These are phyloP conservation scores for Sparidentex hasta DNA, from an alignment of 2,797 vertebrate species.

Conservation along the genomic window DNA sequence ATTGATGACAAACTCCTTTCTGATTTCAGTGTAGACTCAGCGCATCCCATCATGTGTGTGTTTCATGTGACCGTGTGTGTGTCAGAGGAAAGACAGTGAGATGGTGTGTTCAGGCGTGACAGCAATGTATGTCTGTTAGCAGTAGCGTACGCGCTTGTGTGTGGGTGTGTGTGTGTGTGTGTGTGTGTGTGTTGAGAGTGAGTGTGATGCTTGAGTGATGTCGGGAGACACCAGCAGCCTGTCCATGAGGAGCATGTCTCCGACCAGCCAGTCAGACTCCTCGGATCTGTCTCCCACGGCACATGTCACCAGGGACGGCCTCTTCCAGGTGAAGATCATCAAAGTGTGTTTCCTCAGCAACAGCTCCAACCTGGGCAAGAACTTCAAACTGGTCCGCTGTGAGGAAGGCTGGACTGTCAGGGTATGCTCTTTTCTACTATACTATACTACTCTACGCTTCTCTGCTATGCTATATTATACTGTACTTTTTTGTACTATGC, in stretches of 20 bases:
- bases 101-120: conserved; percentile 5
- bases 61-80: background rate
- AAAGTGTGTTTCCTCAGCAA: conserved; percentile 97
- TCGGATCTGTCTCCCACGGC: conserved; percentile 33
- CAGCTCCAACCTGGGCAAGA: conserved; percentile 92
- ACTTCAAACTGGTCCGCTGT: conserved; percentile 97
- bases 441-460: no score
- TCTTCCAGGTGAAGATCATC: conserved; percentile 88
- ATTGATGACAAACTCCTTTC: background rate
- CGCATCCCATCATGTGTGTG: background rate
- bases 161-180: conserved; percentile 8
- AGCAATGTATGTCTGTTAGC: conserved; percentile 12
- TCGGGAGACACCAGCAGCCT: conserved; percentile 81
- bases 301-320: conserved; percentile 54
- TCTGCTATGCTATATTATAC: background rate
- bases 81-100: conserved; percentile 19
- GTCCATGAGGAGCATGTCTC: conserved; percentile 78
- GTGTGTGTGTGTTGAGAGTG: conserved; percentile 13
- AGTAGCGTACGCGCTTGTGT: conserved; percentile 27
- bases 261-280: conserved; percentile 39
- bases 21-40: conserved; percentile 30
- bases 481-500: background rate
- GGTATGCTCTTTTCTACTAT: conserved; percentile 61
- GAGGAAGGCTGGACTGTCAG: conserved; percentile 88
- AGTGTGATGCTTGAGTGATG: conserved; percentile 61